These are phyloP conservation scores for Drosophila repletoides DNA, from an alignment of 1,140 invertebrate genomes.

Conservation along the genomic window DNA sequence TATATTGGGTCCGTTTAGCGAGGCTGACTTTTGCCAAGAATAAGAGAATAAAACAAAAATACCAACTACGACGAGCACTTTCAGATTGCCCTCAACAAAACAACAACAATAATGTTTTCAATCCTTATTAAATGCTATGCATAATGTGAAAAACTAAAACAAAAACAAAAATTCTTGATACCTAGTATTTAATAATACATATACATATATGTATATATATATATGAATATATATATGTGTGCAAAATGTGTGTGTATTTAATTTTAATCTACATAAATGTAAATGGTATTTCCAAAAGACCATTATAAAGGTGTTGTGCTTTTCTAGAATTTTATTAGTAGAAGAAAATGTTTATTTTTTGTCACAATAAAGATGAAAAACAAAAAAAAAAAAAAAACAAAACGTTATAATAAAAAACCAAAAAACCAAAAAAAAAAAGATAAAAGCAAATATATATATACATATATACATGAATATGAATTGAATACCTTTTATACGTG, in stretches of 20 bases:
- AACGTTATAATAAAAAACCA: conserved; percentile 50
- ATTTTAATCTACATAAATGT: conserved; percentile 67
- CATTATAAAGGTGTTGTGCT: conserved; percentile 82
- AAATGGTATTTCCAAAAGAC: conserved; percentile 82
- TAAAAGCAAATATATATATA: conserved; percentile 43
- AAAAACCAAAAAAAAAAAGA: conserved; percentile 42
- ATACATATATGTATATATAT: conserved; percentile 44
- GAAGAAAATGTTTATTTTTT: conserved; percentile 74
- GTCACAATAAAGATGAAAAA: conserved; percentile 69
- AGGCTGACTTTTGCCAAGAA: conserved; percentile 7
- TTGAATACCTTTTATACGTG: conserved; percentile 79
- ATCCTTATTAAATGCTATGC: conserved; percentile 66
- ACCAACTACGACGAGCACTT: conserved; percentile 43
- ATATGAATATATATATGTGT: conserved; percentile 50
- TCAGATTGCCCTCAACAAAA: conserved; percentile 7
- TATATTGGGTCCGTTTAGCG: conserved; percentile 21
- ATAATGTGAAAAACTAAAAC: conserved; percentile 51
- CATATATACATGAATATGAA: conserved; percentile 66
- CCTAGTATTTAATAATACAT: conserved; percentile 59
- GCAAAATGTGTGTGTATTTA: conserved; percentile 74
- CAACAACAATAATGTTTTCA: conserved; percentile 50
- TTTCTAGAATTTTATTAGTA: conserved; percentile 82
- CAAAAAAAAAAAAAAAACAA: conserved; percentile 32
- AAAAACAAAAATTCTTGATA: conserved; percentile 58
- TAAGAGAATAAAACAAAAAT: background rate